Evolutionary conservation across 2,113 vertebrate species (phyloP).

Genomic region (Hemichromis elongatus): DNA sequence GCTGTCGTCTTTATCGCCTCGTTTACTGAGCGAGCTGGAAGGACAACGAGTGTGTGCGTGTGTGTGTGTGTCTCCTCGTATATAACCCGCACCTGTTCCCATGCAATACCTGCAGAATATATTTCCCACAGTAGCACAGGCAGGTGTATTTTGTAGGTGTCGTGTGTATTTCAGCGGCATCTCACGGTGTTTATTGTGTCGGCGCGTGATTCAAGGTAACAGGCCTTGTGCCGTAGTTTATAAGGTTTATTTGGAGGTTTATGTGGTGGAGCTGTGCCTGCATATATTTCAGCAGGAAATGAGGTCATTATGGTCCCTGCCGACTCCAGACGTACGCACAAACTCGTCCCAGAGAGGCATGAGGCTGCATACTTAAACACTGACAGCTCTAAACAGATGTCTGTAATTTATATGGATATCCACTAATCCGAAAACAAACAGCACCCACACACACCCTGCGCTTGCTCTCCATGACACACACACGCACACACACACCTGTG

Average conservation of each 20-base stretch:
- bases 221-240: slow-evolving; percentile 11
- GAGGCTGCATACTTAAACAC: slow-evolving; percentile 46
- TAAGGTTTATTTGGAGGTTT: slow-evolving; percentile 48
- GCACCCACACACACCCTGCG: background rate
- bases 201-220: slow-evolving; percentile 7
- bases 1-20: slow-evolving; percentile 5
- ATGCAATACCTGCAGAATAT: background rate
- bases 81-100: background rate
- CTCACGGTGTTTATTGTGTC: background rate
- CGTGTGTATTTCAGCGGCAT: background rate
- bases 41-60: background rate
- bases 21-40: background rate
- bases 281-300: slow-evolving; percentile 58
- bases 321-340: background rate
- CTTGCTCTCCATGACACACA: background rate
- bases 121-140: background rate
- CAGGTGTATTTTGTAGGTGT: background rate
- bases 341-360: slow-evolving; percentile 16
- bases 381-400: slow-evolving; percentile 44
- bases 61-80: background rate
- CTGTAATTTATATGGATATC: slow-evolving; percentile 37
- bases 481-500: background rate
- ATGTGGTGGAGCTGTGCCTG: slow-evolving; percentile 37
- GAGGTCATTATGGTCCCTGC: slow-evolving; percentile 38
- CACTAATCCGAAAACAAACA: slow-evolving; percentile 36